Evolutionary conservation across 2,888 invertebrate species (phyloP).

Genomic region (Trissoscelio sp.): DNA sequence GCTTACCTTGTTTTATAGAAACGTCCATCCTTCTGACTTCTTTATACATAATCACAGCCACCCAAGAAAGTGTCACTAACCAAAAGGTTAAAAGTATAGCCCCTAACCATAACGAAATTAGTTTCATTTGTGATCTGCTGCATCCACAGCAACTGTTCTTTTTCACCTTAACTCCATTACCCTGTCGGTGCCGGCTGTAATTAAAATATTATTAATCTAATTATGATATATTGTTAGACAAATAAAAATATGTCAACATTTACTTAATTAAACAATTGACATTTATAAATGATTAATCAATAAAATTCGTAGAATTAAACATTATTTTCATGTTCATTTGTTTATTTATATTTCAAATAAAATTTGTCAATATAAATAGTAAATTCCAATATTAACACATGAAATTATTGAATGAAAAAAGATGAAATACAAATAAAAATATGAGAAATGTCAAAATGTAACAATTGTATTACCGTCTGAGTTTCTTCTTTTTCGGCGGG

Average conservation of each 20-base stretch:
- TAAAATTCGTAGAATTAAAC: no score
- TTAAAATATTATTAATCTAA: not conserved
- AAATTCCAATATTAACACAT: no score
- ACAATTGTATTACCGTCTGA: conserved; percentile 83
- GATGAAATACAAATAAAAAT: no score
- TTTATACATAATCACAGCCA: conserved; percentile 80
- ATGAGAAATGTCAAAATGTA: conserved; percentile 17
- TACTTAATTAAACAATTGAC: no score
- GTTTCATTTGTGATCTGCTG: conserved; percentile 73
- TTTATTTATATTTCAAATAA: no score
- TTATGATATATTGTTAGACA: not conserved
- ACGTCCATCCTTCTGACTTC: conserved; percentile 81
- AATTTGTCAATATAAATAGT: no score
- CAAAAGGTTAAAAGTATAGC: conserved; percentile 79
- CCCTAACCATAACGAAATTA: conserved; percentile 78
- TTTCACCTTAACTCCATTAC: conserved; percentile 71
- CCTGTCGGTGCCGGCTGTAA: conserved; percentile 74
- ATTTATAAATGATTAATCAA: no score
- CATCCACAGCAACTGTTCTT: conserved; percentile 73
- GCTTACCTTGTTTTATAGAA: conserved; percentile 81
- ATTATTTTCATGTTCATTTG: no score
- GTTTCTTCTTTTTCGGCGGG: conserved; percentile 85
- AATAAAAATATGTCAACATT: conserved; percentile 1
- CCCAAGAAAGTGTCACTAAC: conserved; percentile 81
- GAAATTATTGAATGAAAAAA: no score